Evolutionary conservation across 2,113 vertebrate species (phyloP).

Genomic region (Marmota monax): DNA sequence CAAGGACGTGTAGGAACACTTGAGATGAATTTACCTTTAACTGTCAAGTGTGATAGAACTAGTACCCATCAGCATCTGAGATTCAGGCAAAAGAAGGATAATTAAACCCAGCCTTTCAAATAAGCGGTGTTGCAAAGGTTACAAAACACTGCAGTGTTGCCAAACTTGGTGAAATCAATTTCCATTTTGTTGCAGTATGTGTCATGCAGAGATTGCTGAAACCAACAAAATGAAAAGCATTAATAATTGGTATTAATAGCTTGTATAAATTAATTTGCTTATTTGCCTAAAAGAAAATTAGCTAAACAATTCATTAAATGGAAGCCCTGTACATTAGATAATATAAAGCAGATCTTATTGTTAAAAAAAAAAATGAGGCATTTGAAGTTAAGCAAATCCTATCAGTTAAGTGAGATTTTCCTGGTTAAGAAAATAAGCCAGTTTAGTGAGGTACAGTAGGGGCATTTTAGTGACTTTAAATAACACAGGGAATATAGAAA

Average conservation of each 20-base stretch:
- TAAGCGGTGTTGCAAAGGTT: slow-evolving; percentile 70
- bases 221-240: slow-evolving; percentile 79
- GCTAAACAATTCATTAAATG: slow-evolving; percentile 59
- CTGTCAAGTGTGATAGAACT: slow-evolving; percentile 73
- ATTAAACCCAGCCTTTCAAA: slow-evolving; percentile 73
- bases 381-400: slow-evolving; percentile 44
- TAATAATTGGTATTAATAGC: slow-evolving; percentile 81
- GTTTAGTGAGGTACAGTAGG: not conserved
- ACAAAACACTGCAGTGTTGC: slow-evolving; percentile 67
- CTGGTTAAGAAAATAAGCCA: slow-evolving; percentile 61
- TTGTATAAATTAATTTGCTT: slow-evolving; percentile 73
- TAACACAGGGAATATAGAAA: not conserved
- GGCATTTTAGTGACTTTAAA: not conserved
- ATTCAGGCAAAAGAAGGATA: slow-evolving; percentile 46
- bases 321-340: not conserved
- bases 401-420: slow-evolving; percentile 37
- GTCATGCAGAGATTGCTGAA: slow-evolving; percentile 76
- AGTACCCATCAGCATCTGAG: slow-evolving; percentile 67
- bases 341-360: slow-evolving; percentile 23
- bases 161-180: slow-evolving; percentile 77
- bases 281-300: slow-evolving; percentile 76
- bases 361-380: slow-evolving; percentile 44
- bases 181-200: slow-evolving; percentile 70
- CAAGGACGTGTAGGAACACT: slow-evolving; percentile 65
- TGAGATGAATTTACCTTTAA: slow-evolving; percentile 76